Conservation (phyloP, 2,888 invertebrate genomes). For the Andrena bucephala region DNA sequence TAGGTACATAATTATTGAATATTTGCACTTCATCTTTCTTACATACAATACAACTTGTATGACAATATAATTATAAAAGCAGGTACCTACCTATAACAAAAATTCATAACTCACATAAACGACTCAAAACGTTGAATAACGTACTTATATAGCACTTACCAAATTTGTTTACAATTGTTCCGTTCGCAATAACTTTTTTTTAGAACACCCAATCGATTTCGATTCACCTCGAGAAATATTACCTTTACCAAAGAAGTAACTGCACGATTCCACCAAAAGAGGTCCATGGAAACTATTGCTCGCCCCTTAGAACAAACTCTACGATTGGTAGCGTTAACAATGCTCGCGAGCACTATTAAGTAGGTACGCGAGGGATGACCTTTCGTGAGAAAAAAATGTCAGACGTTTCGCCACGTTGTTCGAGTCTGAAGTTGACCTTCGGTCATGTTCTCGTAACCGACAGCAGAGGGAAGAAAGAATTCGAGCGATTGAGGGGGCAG, state of each 20-base stretch:
- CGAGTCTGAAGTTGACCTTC: conserved; percentile 45
- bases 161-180: no score
- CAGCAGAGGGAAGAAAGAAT: conserved; percentile 27
- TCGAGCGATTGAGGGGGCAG: not conserved
- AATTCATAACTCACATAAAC: no score
- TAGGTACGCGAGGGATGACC: conserved; percentile 1
- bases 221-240: no score
- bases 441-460: conserved; percentile 18
- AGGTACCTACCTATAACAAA: no score
- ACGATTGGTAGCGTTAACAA: not conserved
- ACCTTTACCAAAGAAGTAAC: no score
- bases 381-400: conserved; percentile 15
- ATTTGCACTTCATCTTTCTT: no score
- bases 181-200: no score
- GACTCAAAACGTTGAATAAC: no score
- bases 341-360: not conserved
- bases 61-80: no score
- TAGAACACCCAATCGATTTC: no score
- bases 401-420: conserved; percentile 10
- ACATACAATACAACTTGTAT: no score
- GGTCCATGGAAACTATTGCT: not conserved
- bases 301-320: not conserved
- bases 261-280: not conserved
- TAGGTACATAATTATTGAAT: not conserved
- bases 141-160: no score